Evolutionary conservation across 23 tunicate species (phyloP).

Genomic region (Halocynthia aurantium): DNA sequence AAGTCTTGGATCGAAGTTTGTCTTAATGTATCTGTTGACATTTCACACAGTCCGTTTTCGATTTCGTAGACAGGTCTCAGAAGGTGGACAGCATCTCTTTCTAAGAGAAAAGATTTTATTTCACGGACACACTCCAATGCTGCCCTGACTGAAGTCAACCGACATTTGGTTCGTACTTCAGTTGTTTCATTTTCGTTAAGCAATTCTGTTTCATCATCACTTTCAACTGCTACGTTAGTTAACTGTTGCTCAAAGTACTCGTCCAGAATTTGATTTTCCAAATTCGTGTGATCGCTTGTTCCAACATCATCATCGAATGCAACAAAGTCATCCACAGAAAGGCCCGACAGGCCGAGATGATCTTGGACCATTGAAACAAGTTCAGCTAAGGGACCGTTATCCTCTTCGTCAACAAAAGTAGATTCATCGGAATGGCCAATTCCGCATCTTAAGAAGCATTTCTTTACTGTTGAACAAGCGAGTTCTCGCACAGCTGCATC

Average conservation of each 20-base stretch:
- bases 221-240: no score
- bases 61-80: no score
- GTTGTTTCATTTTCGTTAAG: constrained; percentile 13
- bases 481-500: constrained; percentile 22
- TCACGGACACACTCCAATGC: constrained; percentile 9
- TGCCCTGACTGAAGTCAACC: constrained; percentile 10
- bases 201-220: no score
- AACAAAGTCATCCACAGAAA: no score
- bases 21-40: constrained; percentile 10
- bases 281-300: no score
- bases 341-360: no score
- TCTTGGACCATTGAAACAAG: constrained; percentile 8
- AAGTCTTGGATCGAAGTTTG: constrained; percentile 9
- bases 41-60: no score
- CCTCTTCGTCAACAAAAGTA: constrained; percentile 11
- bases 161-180: constrained; percentile 2
- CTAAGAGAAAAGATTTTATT: constrained; percentile 14
- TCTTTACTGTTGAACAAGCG: constrained; percentile 25
- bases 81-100: constrained; percentile 20
- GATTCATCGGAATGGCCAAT: constrained; percentile 13
- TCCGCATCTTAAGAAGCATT: constrained; percentile 22
- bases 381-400: constrained; percentile 9
- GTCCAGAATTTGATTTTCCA: no score
- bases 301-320: no score
- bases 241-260: no score